Base-by-base conservation (phyloP, 2,888 invertebrate genomes). In the Leucozona laternaria region DNA sequence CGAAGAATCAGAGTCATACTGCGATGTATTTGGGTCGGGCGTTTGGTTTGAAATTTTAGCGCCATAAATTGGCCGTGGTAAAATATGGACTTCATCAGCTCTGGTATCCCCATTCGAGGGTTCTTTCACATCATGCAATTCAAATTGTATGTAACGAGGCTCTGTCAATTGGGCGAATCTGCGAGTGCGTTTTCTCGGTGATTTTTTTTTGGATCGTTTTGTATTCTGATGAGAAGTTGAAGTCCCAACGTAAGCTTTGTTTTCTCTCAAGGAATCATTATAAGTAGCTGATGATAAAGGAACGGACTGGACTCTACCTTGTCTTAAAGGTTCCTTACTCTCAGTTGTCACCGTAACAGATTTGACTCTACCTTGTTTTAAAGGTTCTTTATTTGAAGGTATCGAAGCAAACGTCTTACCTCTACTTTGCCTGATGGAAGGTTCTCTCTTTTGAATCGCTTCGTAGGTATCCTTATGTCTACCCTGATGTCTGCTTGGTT, bases 91-190 rank as follows among this genome's bases (percentile, higher is more conserved):
- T 48, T 48, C 66, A 17, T 48, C 66, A 17, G n/a, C 10, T 20
- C 20, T 78, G 1, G 28, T 40, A 43, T 88, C 57, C 20, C 11
- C 82, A 60, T 89, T 88, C 0, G n/a, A n/a, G n/a, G 91, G 89
- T 13, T 89, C 88, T 79, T 91, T 92, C 13, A 92, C 92, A 88
- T 93, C 92, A 0, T 90, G 79, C 31, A 92, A n/a, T 79, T 92
- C 92, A 71, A 92, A 92, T 81, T 91, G 91, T 11, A 92, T 88
- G 77, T 91, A 88, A 34, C 91, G 88, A 3, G 89, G 89, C 6
- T 88, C 77, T 4, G 86, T 66, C 3, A 15, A 58, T 17, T 68
- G 83, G 0, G 88, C 88, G 0, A 89, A 89, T 25, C 90, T 88
- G 57, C 88, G 89, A 5, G 84, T 90, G 0, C 62, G 70, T n/a